Evolutionary conservation across 2,797 vertebrate species (phyloP).

Genomic region (Sebastes diaconus): DNA sequence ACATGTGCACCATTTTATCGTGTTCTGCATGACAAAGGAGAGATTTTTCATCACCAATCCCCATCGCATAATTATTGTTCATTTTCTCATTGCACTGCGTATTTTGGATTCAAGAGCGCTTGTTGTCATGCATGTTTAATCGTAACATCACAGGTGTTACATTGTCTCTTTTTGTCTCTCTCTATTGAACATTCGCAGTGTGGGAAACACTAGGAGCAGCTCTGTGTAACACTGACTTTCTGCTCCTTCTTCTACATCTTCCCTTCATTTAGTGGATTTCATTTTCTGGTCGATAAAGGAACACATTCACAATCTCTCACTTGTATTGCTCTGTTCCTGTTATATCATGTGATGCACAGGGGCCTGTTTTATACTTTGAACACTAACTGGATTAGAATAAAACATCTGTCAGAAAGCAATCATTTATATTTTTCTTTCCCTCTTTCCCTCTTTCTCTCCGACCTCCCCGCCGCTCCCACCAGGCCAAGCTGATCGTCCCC

Average conservation of each 20-base stretch:
- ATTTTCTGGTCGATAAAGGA: neutral
- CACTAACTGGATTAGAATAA: neutral
- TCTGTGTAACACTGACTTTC: neutral
- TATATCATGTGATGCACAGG: neutral
- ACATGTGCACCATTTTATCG: neutral
- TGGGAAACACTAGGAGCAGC: neutral
- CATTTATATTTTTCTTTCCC: neutral
- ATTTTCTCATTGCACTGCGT: neutral
- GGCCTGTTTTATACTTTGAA: neutral
- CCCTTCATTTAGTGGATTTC: neutral
- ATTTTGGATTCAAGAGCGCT: neutral
- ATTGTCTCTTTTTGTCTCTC: neutral
- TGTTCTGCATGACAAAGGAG: neutral
- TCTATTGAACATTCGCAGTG: neutral
- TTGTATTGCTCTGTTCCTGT: neutral
- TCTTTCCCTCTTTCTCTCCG: neutral
- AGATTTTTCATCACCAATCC: neutral
- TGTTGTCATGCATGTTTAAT: neutral
- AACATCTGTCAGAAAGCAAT: neutral
- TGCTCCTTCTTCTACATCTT: neutral
- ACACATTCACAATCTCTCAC: neutral
- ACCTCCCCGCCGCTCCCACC: constrained; percentile 32
- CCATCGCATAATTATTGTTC: neutral
- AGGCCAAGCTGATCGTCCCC: constrained; percentile 95
- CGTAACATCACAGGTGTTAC: neutral